Percentiles rank a stretch among this genome's conserved stretches.
Evolutionary conservation across 1,140 invertebrate genomes (phyloP).

Genomic region (Plectrocnemia conspersa): DNA sequence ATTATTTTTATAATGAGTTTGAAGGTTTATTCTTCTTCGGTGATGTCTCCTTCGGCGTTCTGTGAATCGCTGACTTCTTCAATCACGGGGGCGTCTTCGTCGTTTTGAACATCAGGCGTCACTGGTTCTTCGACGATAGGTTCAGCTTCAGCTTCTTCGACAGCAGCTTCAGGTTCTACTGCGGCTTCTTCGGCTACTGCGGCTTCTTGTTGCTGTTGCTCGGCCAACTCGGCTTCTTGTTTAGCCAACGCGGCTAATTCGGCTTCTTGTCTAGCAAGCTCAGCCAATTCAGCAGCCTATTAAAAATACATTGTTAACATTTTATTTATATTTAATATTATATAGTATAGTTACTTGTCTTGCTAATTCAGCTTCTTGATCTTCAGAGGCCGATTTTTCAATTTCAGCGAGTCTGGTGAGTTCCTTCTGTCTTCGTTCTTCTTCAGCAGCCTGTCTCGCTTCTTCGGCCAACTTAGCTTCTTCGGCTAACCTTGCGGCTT

Average conservation of each 20-base stretch:
- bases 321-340: not conserved
- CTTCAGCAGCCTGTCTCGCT: constrained; percentile 52
- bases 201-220: constrained; percentile 54
- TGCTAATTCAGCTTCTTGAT: constrained; percentile 56
- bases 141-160: constrained; percentile 13
- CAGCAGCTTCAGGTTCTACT: not conserved
- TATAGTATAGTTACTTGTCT: constrained; percentile 44
- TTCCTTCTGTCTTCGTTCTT: constrained; percentile 54
- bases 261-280: constrained; percentile 57
- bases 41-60: constrained; percentile 49
- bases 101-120: constrained; percentile 36
- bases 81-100: constrained; percentile 41
- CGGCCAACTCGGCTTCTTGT: constrained; percentile 54
- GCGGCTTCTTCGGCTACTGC: constrained; percentile 43
- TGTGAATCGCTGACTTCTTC: constrained; percentile 40
- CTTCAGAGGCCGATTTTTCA: constrained; percentile 53
- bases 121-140: constrained; percentile 27
- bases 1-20: too few relatives aligned
- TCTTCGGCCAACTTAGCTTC: constrained; percentile 52
- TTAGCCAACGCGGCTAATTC: constrained; percentile 52
- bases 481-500: constrained; percentile 46
- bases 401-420: constrained; percentile 51
- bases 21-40: constrained; percentile 51
- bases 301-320: constrained; percentile 17
- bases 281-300: constrained; percentile 57